A percentile compares a stretch with the other conserved stretches of the same genome.
Conservation (phyloP, 2,797 vertebrate species). For the Cyclopterus lumpus region DNA sequence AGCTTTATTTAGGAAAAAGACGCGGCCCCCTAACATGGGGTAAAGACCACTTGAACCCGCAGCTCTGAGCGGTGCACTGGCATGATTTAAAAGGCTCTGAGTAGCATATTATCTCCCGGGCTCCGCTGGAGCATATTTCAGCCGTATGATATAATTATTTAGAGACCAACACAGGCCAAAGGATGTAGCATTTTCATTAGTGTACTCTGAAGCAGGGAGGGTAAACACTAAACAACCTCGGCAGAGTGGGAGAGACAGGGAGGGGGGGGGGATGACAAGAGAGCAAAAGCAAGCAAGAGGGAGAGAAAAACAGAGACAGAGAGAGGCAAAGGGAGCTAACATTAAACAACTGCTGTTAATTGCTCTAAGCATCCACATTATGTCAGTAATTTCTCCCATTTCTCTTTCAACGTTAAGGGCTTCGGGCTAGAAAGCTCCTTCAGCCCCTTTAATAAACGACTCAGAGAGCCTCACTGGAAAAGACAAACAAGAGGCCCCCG, state of each 20-base stretch:
- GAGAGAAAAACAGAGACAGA: constrained; percentile 67
- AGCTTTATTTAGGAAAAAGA: constrained; percentile 86
- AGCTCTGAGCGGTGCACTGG: constrained; percentile 77
- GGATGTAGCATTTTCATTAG: constrained; percentile 73
- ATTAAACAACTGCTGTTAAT: constrained; percentile 94
- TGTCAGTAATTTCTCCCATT: constrained; percentile 92
- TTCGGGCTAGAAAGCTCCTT: constrained; percentile 73
- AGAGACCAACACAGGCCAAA: constrained; percentile 73
- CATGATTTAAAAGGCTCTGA: constrained; percentile 84
- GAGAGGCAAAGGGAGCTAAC: constrained; percentile 80
- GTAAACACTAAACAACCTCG: constrained; percentile 88
- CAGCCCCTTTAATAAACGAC: constrained; percentile 71
- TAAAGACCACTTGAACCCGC: constrained; percentile 86
- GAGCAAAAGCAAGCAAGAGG: constrained; percentile 29
- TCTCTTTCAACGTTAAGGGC: constrained; percentile 82
- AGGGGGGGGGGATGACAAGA: constrained; percentile 37
- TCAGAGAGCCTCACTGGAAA: constrained; percentile 68
- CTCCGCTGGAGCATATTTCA: constrained; percentile 81
- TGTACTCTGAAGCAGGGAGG: constrained; percentile 82
- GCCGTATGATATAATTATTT: constrained; percentile 83
- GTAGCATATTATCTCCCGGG: constrained; percentile 82
- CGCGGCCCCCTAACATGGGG: constrained; percentile 81
- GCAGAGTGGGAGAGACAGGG: constrained; percentile 74
- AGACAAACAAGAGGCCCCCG: constrained; percentile 77
- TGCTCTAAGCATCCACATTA: constrained; percentile 93